Base-by-base conservation (phyloP, 2,113 vertebrate genomes). In the Pongo abelii region DNA sequence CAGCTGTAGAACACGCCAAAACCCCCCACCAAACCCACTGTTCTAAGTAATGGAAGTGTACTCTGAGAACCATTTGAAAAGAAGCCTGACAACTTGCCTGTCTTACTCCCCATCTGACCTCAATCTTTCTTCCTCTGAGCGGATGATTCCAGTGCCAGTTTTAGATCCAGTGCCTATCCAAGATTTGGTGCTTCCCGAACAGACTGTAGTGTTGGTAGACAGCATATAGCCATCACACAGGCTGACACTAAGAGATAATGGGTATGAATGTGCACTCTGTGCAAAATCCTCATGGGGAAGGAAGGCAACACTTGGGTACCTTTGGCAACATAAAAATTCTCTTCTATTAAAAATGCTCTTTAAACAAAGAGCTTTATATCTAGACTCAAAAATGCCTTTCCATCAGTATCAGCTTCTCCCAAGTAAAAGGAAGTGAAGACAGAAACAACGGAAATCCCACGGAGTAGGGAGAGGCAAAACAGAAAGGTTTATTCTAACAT, bases 401-500 rank as follows among this genome's bases (percentile, higher is more conserved):
- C 61, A 74, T 55, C 59, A 96, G 22, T 67, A 96, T 79, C 32
- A 75, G 48, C 27, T 8, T 86, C 67, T 83, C 50, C 94, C 55
- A 72, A n/a, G 86, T 87, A 90, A 93, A 80, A 94, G 48, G 32
- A 84, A 64, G 46, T 40, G n/a, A 91, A 96, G 81, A 87, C 48
- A 96, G 72, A 95, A 61, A 25, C 43, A 91, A 64, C 2, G 25
- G 92, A 70, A 88, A 96, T 46, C 27, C 69, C 59, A 46, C 0
- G 78, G 59, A 91, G 38, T 8, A 74, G 40, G 50, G 10, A 88
- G 2, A 95, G 7, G 46, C 4, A 64, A 88, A 96, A 84, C 7
- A 80, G 50, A 30, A 88, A 93, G 48, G 77, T n/a, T 48, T 91
- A 92, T 85, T 86, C 70, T 35, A 91, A 81, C 16, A 35, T 20